Conservation (phyloP, 2,113 vertebrate species). For the Thalassarche chlororhynchos region DNA sequence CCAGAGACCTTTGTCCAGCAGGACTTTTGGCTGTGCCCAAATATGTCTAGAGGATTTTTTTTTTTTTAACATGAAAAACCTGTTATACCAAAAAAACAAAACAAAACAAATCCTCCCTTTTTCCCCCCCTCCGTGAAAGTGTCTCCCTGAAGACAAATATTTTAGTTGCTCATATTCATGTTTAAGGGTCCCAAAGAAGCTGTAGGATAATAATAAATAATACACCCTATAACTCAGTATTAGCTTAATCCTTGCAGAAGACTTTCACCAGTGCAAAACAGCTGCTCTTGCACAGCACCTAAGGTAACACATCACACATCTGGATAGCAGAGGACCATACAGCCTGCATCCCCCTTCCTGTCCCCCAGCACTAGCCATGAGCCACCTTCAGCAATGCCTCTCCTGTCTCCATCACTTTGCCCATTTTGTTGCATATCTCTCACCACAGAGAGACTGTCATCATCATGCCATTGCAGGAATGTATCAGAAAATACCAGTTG, state of each 20-base stretch:
- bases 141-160: not conserved
- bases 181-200: not conserved
- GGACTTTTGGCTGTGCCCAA: not conserved
- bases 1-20: not conserved
- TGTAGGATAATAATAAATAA: not conserved
- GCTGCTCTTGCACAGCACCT: not conserved
- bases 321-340: not conserved
- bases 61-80: not conserved
- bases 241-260: not conserved
- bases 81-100: not conserved
- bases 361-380: not conserved
- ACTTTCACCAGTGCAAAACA: not conserved
- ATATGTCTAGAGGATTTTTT: not conserved
- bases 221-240: not conserved
- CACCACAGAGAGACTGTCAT: not conserved
- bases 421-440: not conserved
- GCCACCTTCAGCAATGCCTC: not conserved
- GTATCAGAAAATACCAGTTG: not conserved
- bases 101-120: not conserved
- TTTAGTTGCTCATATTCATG: not conserved
- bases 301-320: not conserved
- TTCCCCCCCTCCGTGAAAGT: accelerated
- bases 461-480: not conserved
- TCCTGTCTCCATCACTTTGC: not conserved
- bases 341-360: not conserved